Evolutionary conservation across 2,113 vertebrate genomes (phyloP), one percentile per base, ranked within the genome.

Genomic region (Albula glossodonta): DNA sequence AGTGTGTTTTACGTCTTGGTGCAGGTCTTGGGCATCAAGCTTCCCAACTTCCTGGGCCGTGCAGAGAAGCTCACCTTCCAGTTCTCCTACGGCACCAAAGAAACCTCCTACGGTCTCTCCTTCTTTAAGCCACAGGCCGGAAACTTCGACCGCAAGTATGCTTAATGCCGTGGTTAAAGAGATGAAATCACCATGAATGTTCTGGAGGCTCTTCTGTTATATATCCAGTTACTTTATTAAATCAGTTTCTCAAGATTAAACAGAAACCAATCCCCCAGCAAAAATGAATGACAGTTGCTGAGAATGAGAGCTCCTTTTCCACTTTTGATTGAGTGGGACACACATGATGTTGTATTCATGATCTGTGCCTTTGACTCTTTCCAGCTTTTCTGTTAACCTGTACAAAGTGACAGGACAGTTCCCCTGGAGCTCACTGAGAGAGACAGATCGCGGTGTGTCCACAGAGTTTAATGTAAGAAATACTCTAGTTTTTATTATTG

Each of bases 41-140:
- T 99, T 53, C 98, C 98, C 22, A 99, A 99, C 86, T 92, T 97
- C 82, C 88, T 98, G 0, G 98, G 98, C 19, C 96, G 97, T 49
- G 98, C 98, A 15, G 98, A 99, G 90, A 99, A 98, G 89, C 95
- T 99, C 78, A 98, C 97, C 51, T 99, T 99, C 90, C 98, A 99
- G 94, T 99, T 99, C 91, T 99, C 98, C 22, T 99, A 99, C 0
- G 98, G 98, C 81, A 99, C 98, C n/a, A 99, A 99, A 90, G 98
- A 99, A 91, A 99, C 98, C 0, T 98, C 98, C 0, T 99, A 99
- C 0, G 98, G 98, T 86, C 91, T 99, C 74, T 98, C 98, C 0
- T 97, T 99, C 95, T 99, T 99, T 93, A 99, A 98, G 90, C 98
- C 98, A 2, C 97, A 96, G 91, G 96, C 96, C 0, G 98, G 98